phyloP scores from a whole-genome alignment of 2,797 vertebrate genomes.

The Malurus splendens region DNA sequence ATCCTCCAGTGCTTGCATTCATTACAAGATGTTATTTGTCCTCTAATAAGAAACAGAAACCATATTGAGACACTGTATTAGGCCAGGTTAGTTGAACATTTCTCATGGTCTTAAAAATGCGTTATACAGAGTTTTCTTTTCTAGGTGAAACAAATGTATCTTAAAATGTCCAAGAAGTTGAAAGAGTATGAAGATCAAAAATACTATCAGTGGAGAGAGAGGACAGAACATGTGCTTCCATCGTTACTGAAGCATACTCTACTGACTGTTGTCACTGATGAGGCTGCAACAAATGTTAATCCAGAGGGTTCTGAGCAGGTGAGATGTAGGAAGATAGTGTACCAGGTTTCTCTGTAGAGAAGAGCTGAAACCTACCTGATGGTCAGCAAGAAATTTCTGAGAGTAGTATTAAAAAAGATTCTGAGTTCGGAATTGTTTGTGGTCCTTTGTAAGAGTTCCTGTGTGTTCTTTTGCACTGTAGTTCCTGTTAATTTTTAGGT shows the following conservation, averaged over 20 bases:
- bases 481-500: background rate
- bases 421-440: background rate
- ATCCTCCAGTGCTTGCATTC: background rate
- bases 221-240: constrained; percentile 68
- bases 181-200: constrained; percentile 78
- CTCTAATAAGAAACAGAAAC: background rate
- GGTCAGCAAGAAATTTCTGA: background rate
- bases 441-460: background rate
- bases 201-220: constrained; percentile 73
- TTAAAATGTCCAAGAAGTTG: constrained; percentile 74
- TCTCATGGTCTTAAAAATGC: background rate
- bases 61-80: background rate
- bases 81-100: background rate
- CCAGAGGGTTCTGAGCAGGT: constrained; percentile 49
- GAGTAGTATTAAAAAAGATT: background rate
- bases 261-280: constrained; percentile 49
- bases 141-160: constrained; percentile 81
- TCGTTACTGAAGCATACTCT: constrained; percentile 78
- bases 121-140: background rate
- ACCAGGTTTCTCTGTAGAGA: background rate
- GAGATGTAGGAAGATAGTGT: background rate
- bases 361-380: background rate
- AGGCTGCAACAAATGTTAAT: background rate
- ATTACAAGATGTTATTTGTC: background rate
- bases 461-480: background rate